These are phyloP conservation scores for Sebastiscus tertius DNA, from an alignment of 2,797 vertebrate species.

Conservation along the genomic window DNA sequence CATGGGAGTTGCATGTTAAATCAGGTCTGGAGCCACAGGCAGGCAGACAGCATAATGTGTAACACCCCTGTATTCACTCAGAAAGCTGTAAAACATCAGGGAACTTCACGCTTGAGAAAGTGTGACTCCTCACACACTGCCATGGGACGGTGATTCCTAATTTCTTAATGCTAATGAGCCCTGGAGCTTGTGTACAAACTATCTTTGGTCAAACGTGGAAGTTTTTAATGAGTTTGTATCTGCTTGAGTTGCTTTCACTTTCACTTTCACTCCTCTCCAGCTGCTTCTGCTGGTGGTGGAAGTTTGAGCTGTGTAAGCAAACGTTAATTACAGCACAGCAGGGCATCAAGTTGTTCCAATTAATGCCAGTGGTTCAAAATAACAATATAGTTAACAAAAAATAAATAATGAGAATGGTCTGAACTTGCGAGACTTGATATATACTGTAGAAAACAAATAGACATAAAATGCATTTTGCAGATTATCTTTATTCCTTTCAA, in stretches of 20 bases:
- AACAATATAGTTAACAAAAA: not conserved
- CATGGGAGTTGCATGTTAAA: not conserved
- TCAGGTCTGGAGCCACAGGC: not conserved
- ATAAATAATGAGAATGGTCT: not conserved
- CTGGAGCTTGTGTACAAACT: not conserved
- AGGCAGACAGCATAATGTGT: not conserved
- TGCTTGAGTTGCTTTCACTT: conserved; percentile 19
- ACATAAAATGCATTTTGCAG: not conserved
- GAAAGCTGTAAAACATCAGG: conserved; percentile 11
- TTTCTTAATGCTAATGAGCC: not conserved
- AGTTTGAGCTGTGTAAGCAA: conserved; percentile 37
- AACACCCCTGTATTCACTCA: not conserved
- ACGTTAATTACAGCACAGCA: conserved; percentile 32
- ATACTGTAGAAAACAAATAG: not conserved
- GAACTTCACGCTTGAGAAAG: not conserved
- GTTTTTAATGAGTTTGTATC: conserved; percentile 45
- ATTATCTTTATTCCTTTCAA: not conserved
- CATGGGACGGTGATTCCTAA: not conserved
- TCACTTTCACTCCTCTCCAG: conserved; percentile 20
- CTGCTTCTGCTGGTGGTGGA: conserved; percentile 1
- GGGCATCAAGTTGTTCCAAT: conserved; percentile 7
- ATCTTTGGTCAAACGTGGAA: not conserved
- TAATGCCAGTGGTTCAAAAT: not conserved
- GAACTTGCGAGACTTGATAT: not conserved
- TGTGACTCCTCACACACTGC: not conserved